Evolutionary conservation across 1,140 invertebrate species (phyloP), one percentile per base, ranked within the genome.

Genomic region (Bombus waltoni): DNA sequence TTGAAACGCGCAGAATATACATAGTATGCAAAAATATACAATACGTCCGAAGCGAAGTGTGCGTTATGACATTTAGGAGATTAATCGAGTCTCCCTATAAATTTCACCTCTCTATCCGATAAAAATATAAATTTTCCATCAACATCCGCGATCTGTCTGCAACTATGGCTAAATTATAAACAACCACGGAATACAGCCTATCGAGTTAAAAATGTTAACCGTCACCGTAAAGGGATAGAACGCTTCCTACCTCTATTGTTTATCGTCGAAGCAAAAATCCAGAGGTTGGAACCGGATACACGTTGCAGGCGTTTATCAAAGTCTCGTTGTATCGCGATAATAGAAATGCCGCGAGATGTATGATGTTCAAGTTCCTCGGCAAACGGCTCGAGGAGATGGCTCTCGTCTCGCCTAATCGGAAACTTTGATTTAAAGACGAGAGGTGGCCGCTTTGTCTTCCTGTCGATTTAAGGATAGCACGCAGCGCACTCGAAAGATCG

Each of bases 391-490:
- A 5, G 8, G 59, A 11, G 25, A 28, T 5, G 59, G 11, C 10
- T 62, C 59, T 62, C 59, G 59, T 28, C 9, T 38, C 15, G 38
- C 3, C 75, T 62, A 85, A 85, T 85, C 76, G 83, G 68, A 80
- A 62, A 85, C 77, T 80, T 80, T 73, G 76, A 85, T 85, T 71
- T 71, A 71, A 84, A 59, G 47, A 38, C 25, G 66, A 66, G 62
- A 38, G 75, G 71, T 84, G 28, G 76, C 74, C 82, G 82, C 38
- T 78, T 70, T 75, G 74, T 83, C 81, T 83, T 83, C 44, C 74
- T 38, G 81, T 83, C 74, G 81, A 66, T 77, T 83, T 53, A 76
- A 77, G 25, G 40, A 44, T 38, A 35, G 59, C 40, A 8, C 57
- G 57, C 72, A 32, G 38, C 44, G 68, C 68, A 8, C 22, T 44